Evolutionary conservation across 1,140 invertebrate genomes (phyloP).

Genomic region (Drosophila albomicans): DNA sequence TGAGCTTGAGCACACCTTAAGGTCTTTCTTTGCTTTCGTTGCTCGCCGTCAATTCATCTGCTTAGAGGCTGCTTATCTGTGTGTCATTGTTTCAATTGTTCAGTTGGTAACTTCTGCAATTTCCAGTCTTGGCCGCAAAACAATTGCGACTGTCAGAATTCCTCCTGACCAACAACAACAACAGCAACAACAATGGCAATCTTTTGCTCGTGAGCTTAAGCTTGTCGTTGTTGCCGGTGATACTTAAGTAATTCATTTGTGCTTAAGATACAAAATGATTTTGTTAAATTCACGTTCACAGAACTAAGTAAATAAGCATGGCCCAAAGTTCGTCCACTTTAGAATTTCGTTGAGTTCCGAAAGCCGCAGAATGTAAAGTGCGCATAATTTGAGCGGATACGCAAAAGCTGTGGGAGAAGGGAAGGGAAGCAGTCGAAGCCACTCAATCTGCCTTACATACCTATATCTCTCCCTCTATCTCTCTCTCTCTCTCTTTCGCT

Average conservation of each 20-base stretch:
- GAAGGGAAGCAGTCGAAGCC: not conserved
- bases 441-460: not conserved
- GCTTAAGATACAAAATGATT: constrained; percentile 78
- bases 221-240: constrained; percentile 24
- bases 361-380: constrained; percentile 80
- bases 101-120: constrained; percentile 42
- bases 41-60: not conserved
- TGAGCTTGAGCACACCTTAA: constrained; percentile 22
- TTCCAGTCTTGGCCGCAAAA: constrained; percentile 50
- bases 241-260: constrained; percentile 80
- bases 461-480: constrained; percentile 10
- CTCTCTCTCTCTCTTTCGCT: constrained; percentile 2
- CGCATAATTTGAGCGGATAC: constrained; percentile 66
- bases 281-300: constrained; percentile 71
- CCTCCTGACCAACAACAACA: constrained; percentile 32
- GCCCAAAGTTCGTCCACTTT: constrained; percentile 48
- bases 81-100: constrained; percentile 57
- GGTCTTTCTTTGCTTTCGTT: not conserved
- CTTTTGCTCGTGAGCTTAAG: constrained; percentile 11
- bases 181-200: constrained; percentile 40
- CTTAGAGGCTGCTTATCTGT: constrained; percentile 40
- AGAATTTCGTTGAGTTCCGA: constrained; percentile 44
- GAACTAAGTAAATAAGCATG: constrained; percentile 78
- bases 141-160: constrained; percentile 37
- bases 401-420: not conserved